Conservation (phyloP, 2,888 invertebrate species). For the Hypolimnas misippus region DNA sequence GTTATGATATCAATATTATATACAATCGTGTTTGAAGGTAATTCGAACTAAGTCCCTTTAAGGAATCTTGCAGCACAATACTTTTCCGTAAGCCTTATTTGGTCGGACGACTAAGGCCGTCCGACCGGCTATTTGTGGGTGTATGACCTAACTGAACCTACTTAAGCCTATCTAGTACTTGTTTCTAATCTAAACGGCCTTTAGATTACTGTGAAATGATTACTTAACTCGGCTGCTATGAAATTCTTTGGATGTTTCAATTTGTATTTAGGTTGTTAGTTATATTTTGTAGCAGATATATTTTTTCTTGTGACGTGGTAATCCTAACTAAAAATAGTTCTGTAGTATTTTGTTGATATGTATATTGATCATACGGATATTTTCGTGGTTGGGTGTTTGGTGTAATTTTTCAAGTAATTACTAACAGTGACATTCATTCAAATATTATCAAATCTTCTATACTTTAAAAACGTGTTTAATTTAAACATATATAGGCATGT, state of each 20-base stretch:
- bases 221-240: constrained; percentile 18
- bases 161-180: constrained; percentile 31
- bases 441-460: too few relatives aligned
- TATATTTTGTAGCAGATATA: neutral
- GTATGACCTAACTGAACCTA: constrained; percentile 43
- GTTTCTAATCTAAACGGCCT: constrained; percentile 33
- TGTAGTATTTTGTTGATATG: too few relatives aligned
- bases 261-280: neutral
- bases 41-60: constrained; percentile 36
- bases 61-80: constrained; percentile 48
- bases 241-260: constrained; percentile 15
- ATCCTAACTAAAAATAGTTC: too few relatives aligned
- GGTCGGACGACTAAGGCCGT: constrained; percentile 43
- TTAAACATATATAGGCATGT: too few relatives aligned
- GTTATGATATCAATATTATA: constrained; percentile 28
- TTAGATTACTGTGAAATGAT: constrained; percentile 25
- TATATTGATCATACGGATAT: too few relatives aligned
- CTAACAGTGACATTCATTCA: too few relatives aligned
- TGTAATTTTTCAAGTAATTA: too few relatives aligned
- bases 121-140: constrained; percentile 40
- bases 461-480: too few relatives aligned
- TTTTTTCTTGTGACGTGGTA: too few relatives aligned
- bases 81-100: constrained; percentile 48
- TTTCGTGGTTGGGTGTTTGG: too few relatives aligned
- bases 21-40: constrained; percentile 27